Evolutionary conservation across 2,888 invertebrate genomes (phyloP).

Genomic region (Microchrysa polita): DNA sequence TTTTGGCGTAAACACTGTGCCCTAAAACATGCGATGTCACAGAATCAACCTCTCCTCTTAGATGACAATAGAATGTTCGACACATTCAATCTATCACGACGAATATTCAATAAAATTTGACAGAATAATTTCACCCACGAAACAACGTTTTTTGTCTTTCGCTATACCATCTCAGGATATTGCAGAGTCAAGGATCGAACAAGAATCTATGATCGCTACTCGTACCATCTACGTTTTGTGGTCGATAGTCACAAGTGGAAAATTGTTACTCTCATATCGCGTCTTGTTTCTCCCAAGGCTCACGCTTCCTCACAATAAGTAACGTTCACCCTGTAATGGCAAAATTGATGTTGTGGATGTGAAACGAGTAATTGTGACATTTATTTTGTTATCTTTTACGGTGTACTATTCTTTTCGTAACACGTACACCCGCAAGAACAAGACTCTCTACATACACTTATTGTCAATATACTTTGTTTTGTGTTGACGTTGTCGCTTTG

Average conservation of each 20-base stretch:
- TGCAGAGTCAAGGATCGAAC: constrained; percentile 3
- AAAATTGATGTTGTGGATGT: constrained; percentile 46
- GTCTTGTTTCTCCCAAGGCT: too few species aligned
- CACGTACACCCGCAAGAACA: constrained; percentile 29
- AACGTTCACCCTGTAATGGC: constrained; percentile 35
- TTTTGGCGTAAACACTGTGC: too few species aligned
- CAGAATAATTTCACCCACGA: background rate
- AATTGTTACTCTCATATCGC: constrained; percentile 4
- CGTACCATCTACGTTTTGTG: background rate
- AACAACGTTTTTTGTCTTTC: background rate
- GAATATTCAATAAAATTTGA: constrained; percentile 5
- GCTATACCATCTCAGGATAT: background rate
- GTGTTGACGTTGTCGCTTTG: constrained; percentile 22
- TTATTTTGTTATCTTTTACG: constrained; percentile 44
- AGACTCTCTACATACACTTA: constrained; percentile 20
- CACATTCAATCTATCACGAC: too few species aligned
- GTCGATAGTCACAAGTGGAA: background rate
- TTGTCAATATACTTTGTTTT: constrained; percentile 24
- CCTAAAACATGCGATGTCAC: too few species aligned
- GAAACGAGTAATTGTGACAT: constrained; percentile 49
- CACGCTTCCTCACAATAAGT: too few species aligned
- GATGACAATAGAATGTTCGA: too few species aligned
- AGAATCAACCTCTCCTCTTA: too few species aligned
- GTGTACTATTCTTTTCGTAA: constrained; percentile 12
- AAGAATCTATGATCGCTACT: background rate